Base-by-base conservation (phyloP, 2,797 vertebrate species). In the Pseudochirops corinnae region DNA sequence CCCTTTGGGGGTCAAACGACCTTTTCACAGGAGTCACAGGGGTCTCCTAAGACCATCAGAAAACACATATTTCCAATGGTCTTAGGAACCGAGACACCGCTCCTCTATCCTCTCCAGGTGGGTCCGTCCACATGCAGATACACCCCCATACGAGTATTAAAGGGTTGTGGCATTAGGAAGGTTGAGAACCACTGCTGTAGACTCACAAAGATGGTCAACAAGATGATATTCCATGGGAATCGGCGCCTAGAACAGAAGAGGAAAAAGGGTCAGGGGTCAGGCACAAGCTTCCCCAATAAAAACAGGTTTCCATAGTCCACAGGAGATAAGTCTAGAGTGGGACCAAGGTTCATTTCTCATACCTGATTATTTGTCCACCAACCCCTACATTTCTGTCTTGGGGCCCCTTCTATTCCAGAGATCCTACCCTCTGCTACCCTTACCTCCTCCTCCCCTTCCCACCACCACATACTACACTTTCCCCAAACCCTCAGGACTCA, bases 181-280 rank as follows among this genome's bases (percentile, higher is more conserved):
- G 52, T 52, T 52, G 52, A 52, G 52, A 52, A 52, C 52, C 52
- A 52, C 52, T 52, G 52, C 52, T 52, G 39, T 3, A 26, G 96
- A 99, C 99, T 99, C 98, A 99, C 99, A 97, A 99, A 99, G 97
- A 99, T 56, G 94, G 98, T 98, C 96, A 99, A 98, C 95, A 99
- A 98, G 93, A 99, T 98, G 94, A 99, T 94, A 98, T 99, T 99
- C 99, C 99, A 99, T 16, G 99, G 99, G 96, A 99, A 99, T 39
- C 99, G 99, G 98, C 99, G 99, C 99, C 99, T 99, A 97, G 52
- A 94, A 90, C 58, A 46, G 60, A 62, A 92, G 46, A 87, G 39
- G 92, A 67, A 90, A 90, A 58, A 0, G 24, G 33, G 90, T 58
- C 90, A 90, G n/a, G 90, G 1, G 16, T 90, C 53, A 24, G 50